Evolutionary conservation across 2,797 vertebrate genomes (phyloP), one percentile per base, ranked within the genome.

Genomic region (Distichodus sexfasciatus): DNA sequence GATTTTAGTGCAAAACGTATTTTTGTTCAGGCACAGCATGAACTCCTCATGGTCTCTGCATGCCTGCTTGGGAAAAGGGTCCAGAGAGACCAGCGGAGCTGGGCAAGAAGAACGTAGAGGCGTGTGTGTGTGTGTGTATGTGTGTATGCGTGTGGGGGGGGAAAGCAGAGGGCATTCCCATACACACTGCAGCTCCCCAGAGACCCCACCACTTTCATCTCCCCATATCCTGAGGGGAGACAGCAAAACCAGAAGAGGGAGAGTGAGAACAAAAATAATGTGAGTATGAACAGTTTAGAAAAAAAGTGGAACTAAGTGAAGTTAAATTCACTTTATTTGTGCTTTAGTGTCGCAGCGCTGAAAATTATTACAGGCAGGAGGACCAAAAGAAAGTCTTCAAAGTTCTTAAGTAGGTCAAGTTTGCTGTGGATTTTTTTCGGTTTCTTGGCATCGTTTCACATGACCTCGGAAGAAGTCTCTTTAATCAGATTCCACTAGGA

Each of bases 161-260:
- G 43, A 72, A 80, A 80, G 66, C 19, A 48, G 51, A 31, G 79
- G 81, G 83, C 79, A 84, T 83, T 79, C 79, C 75, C 51, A 41
- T 66, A 79, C 82, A 77, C 64, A 67, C 74, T 69, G 71, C 69
- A 31, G 65, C 71, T 88, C 88, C 81, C 85, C 35, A 5, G 84
- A 76, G 88, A 90, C 65, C 67, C 15, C 53, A 72, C 76, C 65
- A 33, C 83, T 91, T 91, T 92, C 83, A 91, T 92, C 88, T 88
- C 78, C 43, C 29, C 33, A 61, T 79, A 77, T 89, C 89, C 87
- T 88, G 73, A 1, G 84, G 89, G 84, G 80, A 81, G 74, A 78
- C 79, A 80, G 85, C 84, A 88, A 88, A 81, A 80, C 66, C 73
- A 57, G 51, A 4, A 76, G 36, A 74, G 75, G 75, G 67, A 72